Conservation (phyloP, 1,140 invertebrate species). For the Drosophila pandora region DNA sequence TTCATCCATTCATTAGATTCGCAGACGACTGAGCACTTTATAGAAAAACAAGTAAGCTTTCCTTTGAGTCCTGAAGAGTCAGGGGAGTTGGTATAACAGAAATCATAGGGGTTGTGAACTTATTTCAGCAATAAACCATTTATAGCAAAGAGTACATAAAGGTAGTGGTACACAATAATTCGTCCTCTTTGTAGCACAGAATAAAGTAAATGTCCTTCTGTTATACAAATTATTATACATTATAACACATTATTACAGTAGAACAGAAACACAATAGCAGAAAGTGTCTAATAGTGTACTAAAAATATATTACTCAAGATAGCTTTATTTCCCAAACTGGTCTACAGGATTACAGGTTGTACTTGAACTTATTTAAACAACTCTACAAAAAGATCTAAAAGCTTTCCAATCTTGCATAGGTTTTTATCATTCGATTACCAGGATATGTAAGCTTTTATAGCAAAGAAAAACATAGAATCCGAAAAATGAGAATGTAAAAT, state of each 20-base stretch:
- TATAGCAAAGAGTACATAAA: not conserved
- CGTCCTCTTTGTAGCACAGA: not conserved
- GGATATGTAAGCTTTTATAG: not conserved
- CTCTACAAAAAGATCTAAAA: conserved; percentile 2
- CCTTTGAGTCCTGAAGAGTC: not conserved
- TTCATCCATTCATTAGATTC: conserved; percentile 23
- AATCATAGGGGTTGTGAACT: not conserved
- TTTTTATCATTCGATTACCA: not conserved
- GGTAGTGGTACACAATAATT: not conserved
- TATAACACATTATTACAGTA: no score
- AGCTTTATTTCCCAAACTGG: no score
- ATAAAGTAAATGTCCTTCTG: not conserved
- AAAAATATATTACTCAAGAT: no score
- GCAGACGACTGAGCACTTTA: conserved; percentile 7
- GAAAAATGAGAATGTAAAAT: not conserved
- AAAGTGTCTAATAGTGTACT: no score
- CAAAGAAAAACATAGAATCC: not conserved
- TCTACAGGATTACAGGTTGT: no score
- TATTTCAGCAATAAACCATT: not conserved
- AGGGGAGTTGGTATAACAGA: not conserved
- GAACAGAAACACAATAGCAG: not conserved
- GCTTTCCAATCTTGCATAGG: not conserved
- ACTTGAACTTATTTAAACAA: not conserved
- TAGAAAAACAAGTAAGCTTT: not conserved
- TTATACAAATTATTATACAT: not conserved